Base-by-base conservation (phyloP, 2,888 invertebrate genomes). In the Lampropteryx suffumata region DNA sequence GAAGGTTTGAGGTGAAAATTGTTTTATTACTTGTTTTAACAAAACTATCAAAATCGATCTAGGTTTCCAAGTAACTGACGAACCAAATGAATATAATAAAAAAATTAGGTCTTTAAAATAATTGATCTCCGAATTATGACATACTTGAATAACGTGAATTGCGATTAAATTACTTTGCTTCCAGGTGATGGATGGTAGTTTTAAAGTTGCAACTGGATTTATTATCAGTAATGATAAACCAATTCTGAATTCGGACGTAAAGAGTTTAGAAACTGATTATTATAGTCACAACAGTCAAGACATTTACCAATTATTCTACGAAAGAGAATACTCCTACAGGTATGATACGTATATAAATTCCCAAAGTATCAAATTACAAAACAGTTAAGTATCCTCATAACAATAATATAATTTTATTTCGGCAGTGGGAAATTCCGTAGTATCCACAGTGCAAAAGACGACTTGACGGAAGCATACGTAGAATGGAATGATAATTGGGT, bases 401-500 rank as follows among this genome's bases (percentile, higher is more conserved):
- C 8, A 3, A 17, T n/a, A 5, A 14, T n/a, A 12, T 2, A 0
- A 0, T 10, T 28, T 27, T 21, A 46, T 47, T 13, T 50, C 45
- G 47, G n/a, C 60, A 81, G 81, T 21, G 74, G 63, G 2, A 61
- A 68, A 30, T 81, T 81, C 51, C 60, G 67, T 2, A 68, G 65
- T 39, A 72, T 81, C 12, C 42, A 47, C 3, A 49, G 43, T 6
- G 46, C 57, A 1, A 65, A 71, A 46, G 34, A 57, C 5, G 36
- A 58, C 0, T 44, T 76, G 6, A 74, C 65, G 1, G 64, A 68
- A 17, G 90, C 82, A 2, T 46, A 62, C 14, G 55, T 92, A 0
- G 69, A 76, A 32, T 96, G 95, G 95, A 84, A 89, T n/a, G 92
- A 92, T 47, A 94, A 95, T 73, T 97, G 96, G 96, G 92, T 94